Conservation (phyloP, 2,797 vertebrate species). For the Macropus fuliginosus region DNA sequence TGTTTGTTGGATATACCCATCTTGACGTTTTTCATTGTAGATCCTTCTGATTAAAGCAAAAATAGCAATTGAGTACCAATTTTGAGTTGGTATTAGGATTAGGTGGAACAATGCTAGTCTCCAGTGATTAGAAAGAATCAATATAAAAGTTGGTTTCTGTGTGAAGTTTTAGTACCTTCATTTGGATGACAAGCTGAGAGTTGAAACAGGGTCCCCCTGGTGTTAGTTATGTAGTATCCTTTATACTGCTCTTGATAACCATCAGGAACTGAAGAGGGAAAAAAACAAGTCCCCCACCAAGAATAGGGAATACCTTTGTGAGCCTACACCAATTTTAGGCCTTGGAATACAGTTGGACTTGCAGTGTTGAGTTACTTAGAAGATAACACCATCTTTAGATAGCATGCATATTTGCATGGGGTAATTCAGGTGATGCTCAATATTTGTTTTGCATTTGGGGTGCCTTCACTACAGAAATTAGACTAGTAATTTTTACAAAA, state of each 20-base stretch:
- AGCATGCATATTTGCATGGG: constrained; percentile 56
- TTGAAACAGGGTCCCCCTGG: constrained; percentile 44
- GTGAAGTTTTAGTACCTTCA: constrained; percentile 63
- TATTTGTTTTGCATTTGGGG: constrained; percentile 25
- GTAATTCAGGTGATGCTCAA: constrained; percentile 52
- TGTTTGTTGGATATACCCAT: constrained; percentile 27
- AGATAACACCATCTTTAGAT: constrained; percentile 39
- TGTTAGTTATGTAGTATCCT: constrained; percentile 53
- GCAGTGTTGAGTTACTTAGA: not conserved
- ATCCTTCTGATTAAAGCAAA: constrained; percentile 52
- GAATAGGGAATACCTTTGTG: constrained; percentile 8
- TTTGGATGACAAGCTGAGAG: constrained; percentile 49
- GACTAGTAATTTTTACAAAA: constrained; percentile 60
- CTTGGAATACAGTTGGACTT: constrained; percentile 16
- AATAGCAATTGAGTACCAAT: constrained; percentile 44
- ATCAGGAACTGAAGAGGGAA: not conserved
- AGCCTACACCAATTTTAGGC: constrained; percentile 36
- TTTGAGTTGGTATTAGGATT: constrained; percentile 34
- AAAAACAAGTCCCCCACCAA: not conserved
- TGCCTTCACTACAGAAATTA: constrained; percentile 62
- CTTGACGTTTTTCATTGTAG: constrained; percentile 50
- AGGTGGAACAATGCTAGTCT: constrained; percentile 45
- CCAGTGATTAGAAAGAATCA: constrained; percentile 55
- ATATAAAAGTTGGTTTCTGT: constrained; percentile 62
- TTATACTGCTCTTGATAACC: constrained; percentile 39